These are phyloP conservation scores for Drosophila borealis DNA, from an alignment of 2,888 invertebrate species.

Conservation along the genomic window DNA sequence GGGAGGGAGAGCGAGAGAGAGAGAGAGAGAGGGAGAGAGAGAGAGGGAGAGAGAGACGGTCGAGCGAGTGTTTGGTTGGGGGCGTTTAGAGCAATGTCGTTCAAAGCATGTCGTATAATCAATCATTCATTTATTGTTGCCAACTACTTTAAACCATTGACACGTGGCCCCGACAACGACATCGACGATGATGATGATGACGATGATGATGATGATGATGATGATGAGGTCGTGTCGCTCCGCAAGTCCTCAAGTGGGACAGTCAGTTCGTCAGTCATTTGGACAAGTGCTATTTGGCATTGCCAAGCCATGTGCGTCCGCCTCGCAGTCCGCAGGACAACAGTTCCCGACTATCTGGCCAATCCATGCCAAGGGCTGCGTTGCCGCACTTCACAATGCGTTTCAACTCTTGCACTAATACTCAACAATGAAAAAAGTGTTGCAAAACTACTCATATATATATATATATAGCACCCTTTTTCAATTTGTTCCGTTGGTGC, in stretches of 20 bases:
- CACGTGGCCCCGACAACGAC: slow-evolving; percentile 29
- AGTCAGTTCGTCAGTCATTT: slow-evolving; percentile 37
- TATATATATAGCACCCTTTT: not conserved
- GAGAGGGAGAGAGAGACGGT: not conserved
- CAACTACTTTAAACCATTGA: slow-evolving; percentile 63
- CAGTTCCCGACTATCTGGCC: not conserved
- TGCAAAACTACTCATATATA: not conserved
- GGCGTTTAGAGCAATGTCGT: slow-evolving; percentile 10
- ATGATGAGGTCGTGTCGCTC: not conserved
- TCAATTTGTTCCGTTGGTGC: not conserved
- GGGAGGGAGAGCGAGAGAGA: not conserved
- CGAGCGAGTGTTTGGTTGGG: not conserved
- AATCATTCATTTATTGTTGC: slow-evolving; percentile 71
- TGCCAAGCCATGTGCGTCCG: slow-evolving; percentile 8
- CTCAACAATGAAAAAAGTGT: not conserved
- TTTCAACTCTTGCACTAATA: not conserved
- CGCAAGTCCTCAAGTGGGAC: slow-evolving; percentile 25
- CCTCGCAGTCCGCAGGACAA: not conserved
- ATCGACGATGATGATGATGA: slow-evolving; percentile 11
- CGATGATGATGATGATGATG: slow-evolving; percentile 8
- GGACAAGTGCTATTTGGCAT: slow-evolving; percentile 40
- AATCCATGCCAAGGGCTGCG: slow-evolving; percentile 16
- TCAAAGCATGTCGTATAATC: slow-evolving; percentile 50
- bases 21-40: not conserved
- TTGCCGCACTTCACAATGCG: slow-evolving; percentile 32